phyloP scores from a whole-genome alignment of 2,888 invertebrate genomes.

The Cantharis flavilabris region DNA sequence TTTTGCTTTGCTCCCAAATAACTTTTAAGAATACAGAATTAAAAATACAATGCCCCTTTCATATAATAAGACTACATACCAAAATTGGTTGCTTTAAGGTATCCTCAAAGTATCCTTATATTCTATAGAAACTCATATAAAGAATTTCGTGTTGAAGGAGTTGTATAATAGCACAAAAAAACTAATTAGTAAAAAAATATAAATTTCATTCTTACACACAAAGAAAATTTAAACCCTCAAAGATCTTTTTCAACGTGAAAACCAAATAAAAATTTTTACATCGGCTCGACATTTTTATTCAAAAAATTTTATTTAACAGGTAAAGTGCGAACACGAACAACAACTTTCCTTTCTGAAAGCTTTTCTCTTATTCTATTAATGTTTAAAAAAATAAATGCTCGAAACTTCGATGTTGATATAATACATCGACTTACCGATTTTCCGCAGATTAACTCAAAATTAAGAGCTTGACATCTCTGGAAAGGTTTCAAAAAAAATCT shows the following conservation, averaged over 20 bases:
- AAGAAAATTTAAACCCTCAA: neutral
- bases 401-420: neutral
- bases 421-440: neutral
- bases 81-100: neutral
- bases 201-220: neutral
- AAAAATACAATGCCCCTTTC: neutral
- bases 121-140: neutral
- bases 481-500: neutral
- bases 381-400: neutral
- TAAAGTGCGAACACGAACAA: neutral
- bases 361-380: neutral
- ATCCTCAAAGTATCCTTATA: neutral
- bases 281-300: neutral
- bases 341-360: neutral
- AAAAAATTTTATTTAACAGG: neutral
- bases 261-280: neutral
- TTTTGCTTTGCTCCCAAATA: neutral
- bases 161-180: neutral
- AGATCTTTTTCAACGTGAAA: neutral
- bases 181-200: neutral
- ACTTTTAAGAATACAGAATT: neutral
- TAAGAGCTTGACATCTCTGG: neutral
- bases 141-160: neutral
- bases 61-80: neutral
- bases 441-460: neutral